phyloP scores from a whole-genome alignment of 2,888 invertebrate genomes.

The Tryphoninae sp. region DNA sequence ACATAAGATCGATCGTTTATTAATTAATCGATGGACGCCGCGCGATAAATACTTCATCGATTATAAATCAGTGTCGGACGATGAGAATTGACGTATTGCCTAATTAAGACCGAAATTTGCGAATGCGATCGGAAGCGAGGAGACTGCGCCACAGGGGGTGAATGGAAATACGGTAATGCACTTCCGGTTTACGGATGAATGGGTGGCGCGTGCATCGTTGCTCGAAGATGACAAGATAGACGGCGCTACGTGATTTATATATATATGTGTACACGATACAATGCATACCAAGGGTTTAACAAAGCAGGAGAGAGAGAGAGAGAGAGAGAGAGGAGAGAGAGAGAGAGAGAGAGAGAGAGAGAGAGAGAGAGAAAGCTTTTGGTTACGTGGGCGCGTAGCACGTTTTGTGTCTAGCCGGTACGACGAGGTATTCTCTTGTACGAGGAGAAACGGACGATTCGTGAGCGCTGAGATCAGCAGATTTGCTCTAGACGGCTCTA shows the following conservation, averaged over 20 bases:
- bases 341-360: constrained; percentile 39
- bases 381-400: constrained; percentile 28
- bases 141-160: too few relatives aligned
- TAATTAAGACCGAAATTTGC: too few relatives aligned
- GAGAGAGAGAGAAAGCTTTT: constrained; percentile 35
- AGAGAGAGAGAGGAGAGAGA: constrained; percentile 43
- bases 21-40: too few relatives aligned
- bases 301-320: constrained; percentile 62
- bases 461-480: constrained; percentile 50
- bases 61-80: too few relatives aligned
- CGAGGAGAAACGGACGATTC: constrained; percentile 17
- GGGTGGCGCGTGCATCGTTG: constrained; percentile 32
- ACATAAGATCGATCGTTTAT: too few relatives aligned
- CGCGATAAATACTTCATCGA: too few relatives aligned
- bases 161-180: constrained; percentile 43
- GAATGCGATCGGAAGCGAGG: too few relatives aligned
- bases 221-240: constrained; percentile 23
- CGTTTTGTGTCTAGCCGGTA: constrained; percentile 41
- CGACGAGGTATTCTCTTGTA: constrained; percentile 51
- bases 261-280: neutral
- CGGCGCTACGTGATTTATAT: neutral
- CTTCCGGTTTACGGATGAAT: constrained; percentile 50
- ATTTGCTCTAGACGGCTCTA: constrained; percentile 52
- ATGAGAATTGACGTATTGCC: too few relatives aligned
- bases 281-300: constrained; percentile 55